Evolutionary conservation across 1,140 invertebrate genomes (phyloP), one percentile per base, ranked within the genome.

Genomic region (Brachionus calyciflorus): DNA sequence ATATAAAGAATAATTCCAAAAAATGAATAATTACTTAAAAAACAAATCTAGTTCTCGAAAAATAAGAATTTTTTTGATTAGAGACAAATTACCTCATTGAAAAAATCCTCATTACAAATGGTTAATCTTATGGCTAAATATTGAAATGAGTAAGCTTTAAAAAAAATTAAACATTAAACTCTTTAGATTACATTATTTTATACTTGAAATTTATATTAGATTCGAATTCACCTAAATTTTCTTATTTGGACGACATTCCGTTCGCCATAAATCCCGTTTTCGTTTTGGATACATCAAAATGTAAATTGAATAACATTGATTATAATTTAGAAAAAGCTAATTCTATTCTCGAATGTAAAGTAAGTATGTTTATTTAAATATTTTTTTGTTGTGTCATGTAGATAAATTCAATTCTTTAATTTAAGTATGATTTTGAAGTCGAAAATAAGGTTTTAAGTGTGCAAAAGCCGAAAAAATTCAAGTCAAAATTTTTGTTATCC

Each of bases 201-300:
- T n/a, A n/a, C n/a, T n/a, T n/a, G n/a, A n/a, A n/a, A n/a, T n/a
- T n/a, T n/a, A n/a, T n/a, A n/a, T n/a, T n/a, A n/a, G n/a, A n/a
- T n/a, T n/a, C n/a, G n/a, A n/a, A n/a, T n/a, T n/a, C n/a, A n/a
- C n/a, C 60, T 41, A 65, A 41, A 24, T 44, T 65, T 26, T 44
- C 37, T 30, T 41, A 24, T 24, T 24, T 65, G 19, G 60, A 65
- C 4, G 60, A 19, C n/a, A 24, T 65, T 14, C 60, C 37, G 24
- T 65, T 65, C 28, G 60, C 37, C 6, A 65, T 65, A 26, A 65
- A 65, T n/a, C 60, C 60, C 24, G 24, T 65, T 24, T 65, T 65
- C 5, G 9, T 44, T 12, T 41, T 24, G 17, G n/a, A 9, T 37
- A 19, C 2, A 21, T 19, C 40, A 21, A 65, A 65, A 65, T 10